Conservation (phyloP, 2,113 vertebrate species). For the Egretta garzetta region DNA sequence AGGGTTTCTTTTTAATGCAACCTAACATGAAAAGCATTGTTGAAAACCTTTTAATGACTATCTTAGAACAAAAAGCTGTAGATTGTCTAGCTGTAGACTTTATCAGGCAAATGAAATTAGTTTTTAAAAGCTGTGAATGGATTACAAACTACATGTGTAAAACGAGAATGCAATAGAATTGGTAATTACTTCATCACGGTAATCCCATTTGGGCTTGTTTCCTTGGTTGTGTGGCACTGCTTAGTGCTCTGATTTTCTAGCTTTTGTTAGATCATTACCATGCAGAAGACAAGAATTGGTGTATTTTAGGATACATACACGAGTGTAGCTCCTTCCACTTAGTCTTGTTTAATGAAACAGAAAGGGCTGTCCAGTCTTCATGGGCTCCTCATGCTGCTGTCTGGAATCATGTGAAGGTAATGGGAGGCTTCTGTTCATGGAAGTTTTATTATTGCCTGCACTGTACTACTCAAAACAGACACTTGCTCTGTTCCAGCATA, state of each 20-base stretch:
- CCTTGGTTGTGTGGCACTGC: background rate
- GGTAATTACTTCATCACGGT: background rate
- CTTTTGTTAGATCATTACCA: background rate
- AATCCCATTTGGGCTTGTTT: background rate
- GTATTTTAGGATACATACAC: background rate
- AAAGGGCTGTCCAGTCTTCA: background rate
- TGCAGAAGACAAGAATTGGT: background rate
- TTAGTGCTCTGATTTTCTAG: background rate
- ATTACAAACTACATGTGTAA: background rate
- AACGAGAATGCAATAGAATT: background rate
- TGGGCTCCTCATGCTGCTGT: background rate
- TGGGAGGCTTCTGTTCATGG: background rate
- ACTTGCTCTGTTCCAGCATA: background rate
- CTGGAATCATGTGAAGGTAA: background rate
- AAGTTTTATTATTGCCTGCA: background rate
- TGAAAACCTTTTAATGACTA: background rate
- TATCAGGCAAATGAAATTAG: background rate
- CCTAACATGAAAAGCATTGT: background rate
- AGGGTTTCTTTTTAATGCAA: background rate
- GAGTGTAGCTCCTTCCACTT: background rate
- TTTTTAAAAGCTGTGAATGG: background rate
- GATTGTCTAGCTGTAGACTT: background rate
- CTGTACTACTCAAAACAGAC: background rate
- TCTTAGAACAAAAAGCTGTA: background rate
- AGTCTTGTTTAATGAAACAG: background rate